phyloP scores from a whole-genome alignment of 2,113 vertebrate genomes.

The Piprites chloris region DNA sequence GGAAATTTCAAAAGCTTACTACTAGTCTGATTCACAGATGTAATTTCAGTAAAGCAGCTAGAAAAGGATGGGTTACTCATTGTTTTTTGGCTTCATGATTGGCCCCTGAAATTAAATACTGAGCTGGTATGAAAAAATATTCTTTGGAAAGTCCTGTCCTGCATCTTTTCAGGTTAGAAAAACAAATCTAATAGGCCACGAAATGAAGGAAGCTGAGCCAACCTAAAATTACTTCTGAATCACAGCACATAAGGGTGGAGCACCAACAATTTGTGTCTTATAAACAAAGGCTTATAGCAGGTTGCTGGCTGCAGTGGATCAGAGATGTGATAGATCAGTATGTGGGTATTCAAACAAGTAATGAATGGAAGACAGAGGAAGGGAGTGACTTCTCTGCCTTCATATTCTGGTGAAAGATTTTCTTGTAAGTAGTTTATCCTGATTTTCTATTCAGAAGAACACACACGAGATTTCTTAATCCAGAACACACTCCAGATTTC shows the following conservation, averaged over 20 bases:
- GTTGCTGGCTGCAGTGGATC: background rate
- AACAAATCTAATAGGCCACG: background rate
- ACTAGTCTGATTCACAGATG: background rate
- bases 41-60: background rate
- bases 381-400: background rate
- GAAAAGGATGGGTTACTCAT: background rate
- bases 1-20: background rate
- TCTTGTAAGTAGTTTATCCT: background rate
- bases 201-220: conserved; percentile 6
- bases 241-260: background rate
- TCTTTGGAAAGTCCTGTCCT: background rate
- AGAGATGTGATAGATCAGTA: background rate
- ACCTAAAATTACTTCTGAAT: background rate
- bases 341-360: background rate
- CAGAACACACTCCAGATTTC: background rate
- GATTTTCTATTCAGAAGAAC: background rate
- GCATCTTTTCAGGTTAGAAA: background rate
- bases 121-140: background rate
- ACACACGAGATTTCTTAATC: background rate
- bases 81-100: background rate
- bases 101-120: background rate
- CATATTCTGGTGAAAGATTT: background rate
- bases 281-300: background rate
- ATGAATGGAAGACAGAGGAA: background rate
- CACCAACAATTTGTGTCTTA: background rate